These are phyloP conservation scores for Ibidorhyncha struthersii DNA, from an alignment of 2,113 vertebrate species.

Conservation along the genomic window DNA sequence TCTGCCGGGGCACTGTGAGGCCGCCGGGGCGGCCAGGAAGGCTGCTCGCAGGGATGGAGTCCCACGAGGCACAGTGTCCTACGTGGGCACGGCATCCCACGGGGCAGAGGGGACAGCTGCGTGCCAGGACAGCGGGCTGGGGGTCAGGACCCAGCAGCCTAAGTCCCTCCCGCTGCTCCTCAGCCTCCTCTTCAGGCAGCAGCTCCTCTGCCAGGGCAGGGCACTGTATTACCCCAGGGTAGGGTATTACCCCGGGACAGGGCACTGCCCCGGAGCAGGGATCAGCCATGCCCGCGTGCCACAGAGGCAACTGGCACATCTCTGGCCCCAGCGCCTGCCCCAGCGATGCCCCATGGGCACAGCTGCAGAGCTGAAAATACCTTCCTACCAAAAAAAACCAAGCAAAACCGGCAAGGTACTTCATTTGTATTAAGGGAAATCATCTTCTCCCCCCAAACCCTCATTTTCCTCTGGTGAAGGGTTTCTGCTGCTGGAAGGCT, in stretches of 20 bases:
- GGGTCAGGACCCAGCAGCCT: rapidly evolving
- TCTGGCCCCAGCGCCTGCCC: background rate
- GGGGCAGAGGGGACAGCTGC: background rate
- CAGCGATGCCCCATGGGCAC: rapidly evolving
- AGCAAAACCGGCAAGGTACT: rapidly evolving
- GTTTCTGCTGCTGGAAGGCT: background rate
- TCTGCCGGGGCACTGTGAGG: background rate
- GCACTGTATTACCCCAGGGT: background rate
- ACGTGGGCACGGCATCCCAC: rapidly evolving
- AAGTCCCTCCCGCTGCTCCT: background rate
- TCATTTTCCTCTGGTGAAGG: background rate
- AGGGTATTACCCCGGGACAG: background rate
- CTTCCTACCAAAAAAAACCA: background rate
- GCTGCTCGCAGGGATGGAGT: rapidly evolving
- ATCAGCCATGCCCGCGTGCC: too few species aligned
- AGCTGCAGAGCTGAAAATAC: background rate
- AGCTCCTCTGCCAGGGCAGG: background rate
- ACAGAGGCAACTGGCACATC: rapidly evolving
- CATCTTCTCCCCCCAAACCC: rapidly evolving
- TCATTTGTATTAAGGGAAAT: background rate
- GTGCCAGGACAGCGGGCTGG: rapidly evolving
- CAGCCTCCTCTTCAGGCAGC: background rate
- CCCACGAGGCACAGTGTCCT: rapidly evolving
- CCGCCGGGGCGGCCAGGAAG: background rate
- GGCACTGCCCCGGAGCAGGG: background rate